A percentile compares a stretch with the other conserved stretches of the same genome.
Conservation (phyloP, 2,797 vertebrate species). For the Hipposideros larvatus region DNA sequence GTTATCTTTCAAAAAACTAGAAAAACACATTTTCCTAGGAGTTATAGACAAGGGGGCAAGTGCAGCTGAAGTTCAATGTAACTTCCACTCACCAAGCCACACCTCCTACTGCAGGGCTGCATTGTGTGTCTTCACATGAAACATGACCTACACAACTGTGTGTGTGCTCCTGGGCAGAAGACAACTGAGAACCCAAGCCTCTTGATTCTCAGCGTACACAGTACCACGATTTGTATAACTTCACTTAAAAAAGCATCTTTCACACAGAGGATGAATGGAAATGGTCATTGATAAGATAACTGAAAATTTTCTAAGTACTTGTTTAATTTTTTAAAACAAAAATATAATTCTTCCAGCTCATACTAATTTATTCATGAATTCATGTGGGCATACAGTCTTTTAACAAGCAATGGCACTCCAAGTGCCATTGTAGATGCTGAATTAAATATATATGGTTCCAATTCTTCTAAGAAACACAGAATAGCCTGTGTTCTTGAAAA, state of each 20-base stretch:
- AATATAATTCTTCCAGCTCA: neutral
- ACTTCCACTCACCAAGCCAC: neutral
- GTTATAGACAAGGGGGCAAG: neutral
- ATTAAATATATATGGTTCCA: neutral
- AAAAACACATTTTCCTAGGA: neutral
- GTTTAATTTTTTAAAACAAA: neutral
- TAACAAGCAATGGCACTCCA: neutral
- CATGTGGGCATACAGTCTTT: neutral
- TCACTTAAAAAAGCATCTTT: neutral
- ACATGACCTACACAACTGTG: fast-evolving
- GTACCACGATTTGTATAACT: neutral
- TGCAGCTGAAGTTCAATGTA: neutral
- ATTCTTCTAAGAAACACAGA: neutral
- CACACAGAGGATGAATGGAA: neutral
- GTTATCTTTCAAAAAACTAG: neutral
- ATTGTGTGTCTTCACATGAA: neutral
- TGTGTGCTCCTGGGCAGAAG: neutral
- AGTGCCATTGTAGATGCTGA: neutral
- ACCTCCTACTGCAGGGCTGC: neutral
- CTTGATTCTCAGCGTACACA: fast-evolving
- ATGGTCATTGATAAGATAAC: neutral
- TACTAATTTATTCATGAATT: neutral
- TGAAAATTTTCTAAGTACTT: neutral
- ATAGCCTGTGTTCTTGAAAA: neutral
- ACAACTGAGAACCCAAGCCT: neutral